These are phyloP conservation scores for Temnothorax rugatulus DNA, from an alignment of 2,888 invertebrate species.

Conservation along the genomic window DNA sequence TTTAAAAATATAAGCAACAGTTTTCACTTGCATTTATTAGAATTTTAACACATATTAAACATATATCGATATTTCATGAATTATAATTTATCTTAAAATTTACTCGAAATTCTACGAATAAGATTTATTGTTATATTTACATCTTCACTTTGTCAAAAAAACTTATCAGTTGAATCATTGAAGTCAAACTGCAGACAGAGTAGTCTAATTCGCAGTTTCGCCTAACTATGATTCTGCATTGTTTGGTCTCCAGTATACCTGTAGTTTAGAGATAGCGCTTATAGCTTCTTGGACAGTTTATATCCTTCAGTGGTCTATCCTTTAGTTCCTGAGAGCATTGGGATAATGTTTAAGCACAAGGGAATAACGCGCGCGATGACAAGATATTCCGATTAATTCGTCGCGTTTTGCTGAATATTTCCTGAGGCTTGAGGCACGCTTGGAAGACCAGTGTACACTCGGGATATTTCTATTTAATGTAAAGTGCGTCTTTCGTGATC, in stretches of 20 bases:
- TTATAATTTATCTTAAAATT: not conserved
- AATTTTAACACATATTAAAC: not conserved
- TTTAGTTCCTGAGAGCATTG: conserved; percentile 24
- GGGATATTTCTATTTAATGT: conserved; percentile 29
- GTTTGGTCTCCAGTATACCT: conserved; percentile 30
- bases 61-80: not conserved
- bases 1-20: not conserved
- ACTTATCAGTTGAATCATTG: not conserved
- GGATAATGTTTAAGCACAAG: conserved; percentile 34
- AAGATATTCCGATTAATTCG: conserved; percentile 41
- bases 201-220: not conserved
- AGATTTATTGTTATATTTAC: not conserved
- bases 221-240: conserved; percentile 24
- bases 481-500: not conserved
- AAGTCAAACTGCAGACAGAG: not conserved
- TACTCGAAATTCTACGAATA: not conserved
- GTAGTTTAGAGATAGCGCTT: conserved; percentile 40
- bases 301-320: not conserved
- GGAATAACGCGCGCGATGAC: conserved; percentile 33
- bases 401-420: conserved; percentile 23
- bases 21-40: not conserved
- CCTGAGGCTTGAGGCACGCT: not conserved
- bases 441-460: not conserved
- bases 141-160: not conserved
- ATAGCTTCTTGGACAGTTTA: conserved; percentile 32